phyloP scores from a whole-genome alignment of 2,888 invertebrate species.

The Ommatoiulus sabulosus region DNA sequence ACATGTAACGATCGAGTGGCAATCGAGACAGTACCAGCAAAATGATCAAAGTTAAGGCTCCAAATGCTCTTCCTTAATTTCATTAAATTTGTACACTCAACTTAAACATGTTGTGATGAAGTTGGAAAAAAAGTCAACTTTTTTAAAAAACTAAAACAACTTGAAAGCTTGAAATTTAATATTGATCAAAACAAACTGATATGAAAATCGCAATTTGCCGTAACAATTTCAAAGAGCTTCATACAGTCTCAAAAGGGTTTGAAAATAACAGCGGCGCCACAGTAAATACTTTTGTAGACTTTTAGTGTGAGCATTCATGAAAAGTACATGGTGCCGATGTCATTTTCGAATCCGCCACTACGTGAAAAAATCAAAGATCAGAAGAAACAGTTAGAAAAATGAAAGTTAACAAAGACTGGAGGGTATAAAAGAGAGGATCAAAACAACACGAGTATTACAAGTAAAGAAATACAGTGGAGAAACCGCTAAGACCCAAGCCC shows the following conservation, averaged over 20 bases:
- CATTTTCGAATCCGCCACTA: neutral
- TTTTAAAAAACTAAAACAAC: too few relatives aligned
- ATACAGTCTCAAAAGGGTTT: neutral
- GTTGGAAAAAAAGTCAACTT: too few relatives aligned
- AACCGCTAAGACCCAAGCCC: neutral
- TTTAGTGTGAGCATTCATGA: neutral
- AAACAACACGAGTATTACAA: conserved; percentile 14
- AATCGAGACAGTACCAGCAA: neutral
- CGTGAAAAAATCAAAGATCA: neutral
- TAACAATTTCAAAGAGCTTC: neutral
- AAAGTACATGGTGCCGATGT: neutral
- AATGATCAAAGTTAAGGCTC: neutral
- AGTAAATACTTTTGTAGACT: neutral
- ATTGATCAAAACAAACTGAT: too few relatives aligned
- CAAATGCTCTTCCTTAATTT: neutral
- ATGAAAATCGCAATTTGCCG: too few relatives aligned
- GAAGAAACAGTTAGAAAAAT: neutral
- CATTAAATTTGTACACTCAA: neutral
- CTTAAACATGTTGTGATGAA: too few relatives aligned
- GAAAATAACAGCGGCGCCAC: neutral
- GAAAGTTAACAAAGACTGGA: neutral
- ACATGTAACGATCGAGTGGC: neutral
- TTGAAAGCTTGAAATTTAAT: too few relatives aligned
- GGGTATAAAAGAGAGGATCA: neutral
- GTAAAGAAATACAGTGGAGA: neutral